phyloP scores from a whole-genome alignment of 2,113 vertebrate species.

The Hydropotes inermis region DNA sequence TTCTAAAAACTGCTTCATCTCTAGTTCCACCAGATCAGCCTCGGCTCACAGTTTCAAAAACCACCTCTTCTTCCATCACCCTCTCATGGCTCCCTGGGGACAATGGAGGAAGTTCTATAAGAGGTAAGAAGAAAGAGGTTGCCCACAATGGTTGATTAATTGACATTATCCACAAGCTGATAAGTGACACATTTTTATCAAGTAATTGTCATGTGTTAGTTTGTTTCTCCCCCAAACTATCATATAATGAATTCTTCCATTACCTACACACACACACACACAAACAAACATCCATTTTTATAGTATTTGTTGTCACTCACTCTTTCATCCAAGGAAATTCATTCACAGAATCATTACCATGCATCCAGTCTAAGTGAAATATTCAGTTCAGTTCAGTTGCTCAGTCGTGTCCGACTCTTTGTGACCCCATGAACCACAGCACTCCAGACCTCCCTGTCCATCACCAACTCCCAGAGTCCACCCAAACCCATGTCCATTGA shows the following conservation, averaged over 20 bases:
- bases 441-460: too few species aligned
- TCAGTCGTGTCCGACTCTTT: too few species aligned
- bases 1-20: constrained; percentile 68
- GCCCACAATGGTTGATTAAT: accelerated
- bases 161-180: neutral
- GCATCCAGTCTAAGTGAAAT: neutral
- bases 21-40: constrained; percentile 98
- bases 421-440: too few species aligned
- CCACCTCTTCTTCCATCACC: constrained; percentile 97
- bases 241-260: neutral
- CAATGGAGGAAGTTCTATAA: constrained; percentile 98
- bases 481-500: too few species aligned
- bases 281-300: neutral
- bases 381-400: too few species aligned
- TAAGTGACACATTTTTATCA: neutral
- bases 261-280: neutral
- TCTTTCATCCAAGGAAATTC: neutral
- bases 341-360: neutral
- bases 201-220: neutral
- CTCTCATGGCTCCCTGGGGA: constrained; percentile 98
- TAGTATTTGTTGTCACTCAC: neutral
- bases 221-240: neutral
- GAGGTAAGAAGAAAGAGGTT: constrained; percentile 85
- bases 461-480: too few species aligned
- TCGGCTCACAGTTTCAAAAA: constrained; percentile 98